phyloP scores from a whole-genome alignment of 2,888 invertebrate species.

The Eilema depressum region DNA sequence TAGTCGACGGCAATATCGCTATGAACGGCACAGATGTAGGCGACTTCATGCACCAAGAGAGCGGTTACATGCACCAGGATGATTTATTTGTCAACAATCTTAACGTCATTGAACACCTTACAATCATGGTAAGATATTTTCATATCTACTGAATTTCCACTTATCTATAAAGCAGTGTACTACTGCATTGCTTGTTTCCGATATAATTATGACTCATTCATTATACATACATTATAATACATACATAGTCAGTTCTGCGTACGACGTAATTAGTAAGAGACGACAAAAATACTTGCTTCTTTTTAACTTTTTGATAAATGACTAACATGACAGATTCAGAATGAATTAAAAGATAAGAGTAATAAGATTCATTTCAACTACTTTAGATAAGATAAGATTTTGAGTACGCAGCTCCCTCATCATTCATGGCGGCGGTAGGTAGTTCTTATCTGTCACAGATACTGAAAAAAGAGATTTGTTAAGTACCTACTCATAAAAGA shows the following conservation, averaged over 20 bases:
- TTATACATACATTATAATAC: too few species aligned
- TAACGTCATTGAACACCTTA: conserved; percentile 95
- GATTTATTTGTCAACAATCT: conserved; percentile 95
- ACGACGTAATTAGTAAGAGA: too few species aligned
- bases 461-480: not conserved
- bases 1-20: conserved; percentile 93
- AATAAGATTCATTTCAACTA: not conserved
- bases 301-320: not conserved
- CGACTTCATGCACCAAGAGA: conserved; percentile 92
- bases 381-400: not conserved
- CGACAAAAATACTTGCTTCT: not conserved
- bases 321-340: not conserved
- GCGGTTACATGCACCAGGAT: conserved; percentile 97
- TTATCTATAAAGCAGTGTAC: not conserved
- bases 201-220: too few species aligned
- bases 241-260: too few species aligned
- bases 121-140: conserved; percentile 91
- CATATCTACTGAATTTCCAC: not conserved
- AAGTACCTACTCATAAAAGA: not conserved
- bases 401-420: not conserved
- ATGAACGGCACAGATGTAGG: conserved; percentile 91
- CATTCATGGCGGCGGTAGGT: not conserved
- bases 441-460: not conserved
- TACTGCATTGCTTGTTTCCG: too few species aligned
- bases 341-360: not conserved